Conservation (phyloP, 2,113 vertebrate genomes). For the Cercopithecus mona region DNA sequence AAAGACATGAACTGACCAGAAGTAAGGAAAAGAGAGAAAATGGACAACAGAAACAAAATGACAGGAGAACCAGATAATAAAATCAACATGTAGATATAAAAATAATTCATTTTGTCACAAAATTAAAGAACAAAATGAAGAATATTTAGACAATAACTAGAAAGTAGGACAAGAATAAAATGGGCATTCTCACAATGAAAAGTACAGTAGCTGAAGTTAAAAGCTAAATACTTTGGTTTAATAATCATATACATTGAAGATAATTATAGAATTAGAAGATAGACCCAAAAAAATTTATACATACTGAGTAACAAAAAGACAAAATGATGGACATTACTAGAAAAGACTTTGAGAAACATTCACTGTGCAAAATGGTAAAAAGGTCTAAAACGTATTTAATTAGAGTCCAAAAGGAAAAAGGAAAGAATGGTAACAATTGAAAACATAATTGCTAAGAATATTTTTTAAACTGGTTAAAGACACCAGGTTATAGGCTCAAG, state of each 20-base stretch:
- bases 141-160: not conserved
- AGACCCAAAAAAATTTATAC: not conserved
- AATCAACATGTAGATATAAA: not conserved
- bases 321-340: not conserved
- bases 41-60: not conserved
- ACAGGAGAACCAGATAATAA: not conserved
- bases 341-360: not conserved
- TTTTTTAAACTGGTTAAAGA: not conserved
- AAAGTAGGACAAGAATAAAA: conserved; percentile 5
- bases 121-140: not conserved
- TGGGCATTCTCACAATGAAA: not conserved
- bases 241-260: not conserved
- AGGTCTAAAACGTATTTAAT: not conserved
- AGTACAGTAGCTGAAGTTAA: not conserved
- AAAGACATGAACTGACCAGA: not conserved
- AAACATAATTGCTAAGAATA: not conserved
- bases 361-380: not conserved
- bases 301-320: not conserved
- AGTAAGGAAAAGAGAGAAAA: not conserved
- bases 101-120: not conserved
- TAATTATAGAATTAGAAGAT: not conserved
- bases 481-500: not conserved
- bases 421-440: not conserved
- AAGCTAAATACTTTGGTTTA: not conserved
- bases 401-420: not conserved